Evolutionary conservation across 2,888 invertebrate genomes (phyloP).

Genomic region (Eupeodes latifasciatus): DNA sequence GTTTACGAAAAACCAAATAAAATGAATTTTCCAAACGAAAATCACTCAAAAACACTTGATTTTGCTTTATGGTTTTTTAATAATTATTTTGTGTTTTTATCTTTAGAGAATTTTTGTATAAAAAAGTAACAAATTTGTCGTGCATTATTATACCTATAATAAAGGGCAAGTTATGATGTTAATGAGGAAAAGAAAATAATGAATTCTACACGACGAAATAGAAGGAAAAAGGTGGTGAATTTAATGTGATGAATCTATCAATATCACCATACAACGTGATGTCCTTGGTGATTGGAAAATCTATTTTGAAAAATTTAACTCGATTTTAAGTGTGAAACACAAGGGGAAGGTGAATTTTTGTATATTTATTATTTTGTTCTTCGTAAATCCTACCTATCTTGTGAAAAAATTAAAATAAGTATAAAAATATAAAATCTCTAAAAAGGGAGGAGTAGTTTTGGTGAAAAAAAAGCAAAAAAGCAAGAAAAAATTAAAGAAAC

Average conservation of each 20-base stretch:
- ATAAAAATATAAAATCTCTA: slow-evolving; percentile 22
- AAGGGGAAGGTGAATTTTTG: slow-evolving; percentile 31
- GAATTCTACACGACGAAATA: neutral
- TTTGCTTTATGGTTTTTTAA: slow-evolving; percentile 13
- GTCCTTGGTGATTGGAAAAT: slow-evolving; percentile 49
- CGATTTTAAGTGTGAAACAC: slow-evolving; percentile 29
- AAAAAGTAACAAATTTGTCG: neutral
- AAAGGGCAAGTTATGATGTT: neutral
- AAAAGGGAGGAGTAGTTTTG: slow-evolving; percentile 74
- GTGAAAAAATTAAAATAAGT: slow-evolving; percentile 48
- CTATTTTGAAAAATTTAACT: slow-evolving; percentile 42
- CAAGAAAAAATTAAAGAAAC: slow-evolving; percentile 55
- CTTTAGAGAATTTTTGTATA: slow-evolving; percentile 20
- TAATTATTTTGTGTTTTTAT: slow-evolving; percentile 17
- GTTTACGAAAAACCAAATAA: slow-evolving; percentile 16
- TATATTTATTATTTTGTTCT: slow-evolving; percentile 14
- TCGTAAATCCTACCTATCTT: slow-evolving; percentile 45
- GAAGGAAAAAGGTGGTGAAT: slow-evolving; percentile 28
- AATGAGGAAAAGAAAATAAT: neutral
- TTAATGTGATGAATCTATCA: slow-evolving; percentile 43
- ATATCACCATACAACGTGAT: slow-evolving; percentile 21
- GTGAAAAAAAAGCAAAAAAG: slow-evolving; percentile 53
- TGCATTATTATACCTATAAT: too few relatives aligned
- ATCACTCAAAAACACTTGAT: slow-evolving; percentile 11
- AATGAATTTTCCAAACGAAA: slow-evolving; percentile 39